Evolutionary conservation across 2,797 vertebrate genomes (phyloP).

Genomic region (Bucorvus abyssinicus): DNA sequence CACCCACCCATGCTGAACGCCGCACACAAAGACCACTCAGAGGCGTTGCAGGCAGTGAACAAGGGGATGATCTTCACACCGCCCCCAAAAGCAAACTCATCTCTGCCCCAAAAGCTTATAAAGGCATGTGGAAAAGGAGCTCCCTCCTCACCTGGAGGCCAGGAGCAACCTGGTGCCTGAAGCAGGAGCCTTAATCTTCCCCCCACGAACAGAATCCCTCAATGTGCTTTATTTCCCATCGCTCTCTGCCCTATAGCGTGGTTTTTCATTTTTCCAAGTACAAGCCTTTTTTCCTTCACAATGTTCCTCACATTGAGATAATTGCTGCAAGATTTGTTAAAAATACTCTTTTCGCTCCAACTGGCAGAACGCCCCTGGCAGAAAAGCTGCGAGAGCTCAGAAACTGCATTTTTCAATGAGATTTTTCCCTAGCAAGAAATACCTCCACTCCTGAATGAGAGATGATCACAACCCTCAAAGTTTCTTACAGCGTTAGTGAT

Average conservation of each 20-base stretch:
- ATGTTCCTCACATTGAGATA: neutral
- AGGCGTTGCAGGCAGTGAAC: accelerated
- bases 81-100: neutral
- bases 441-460: neutral
- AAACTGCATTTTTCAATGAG: neutral
- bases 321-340: neutral
- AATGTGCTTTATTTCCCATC: neutral
- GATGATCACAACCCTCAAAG: neutral
- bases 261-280: neutral
- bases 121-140: neutral
- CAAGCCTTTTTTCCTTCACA: neutral
- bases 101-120: neutral
- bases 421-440: neutral
- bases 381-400: neutral
- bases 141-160: neutral
- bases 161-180: neutral
- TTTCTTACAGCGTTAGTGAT: neutral
- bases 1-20: too few relatives aligned
- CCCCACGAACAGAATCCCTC: neutral
- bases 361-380: neutral
- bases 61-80: neutral
- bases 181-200: neutral
- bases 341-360: neutral
- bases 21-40: accelerated
- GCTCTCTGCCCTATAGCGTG: accelerated